Evolutionary conservation across 2,888 invertebrate genomes (phyloP).

Genomic region (Limnephilus marmoratus): DNA sequence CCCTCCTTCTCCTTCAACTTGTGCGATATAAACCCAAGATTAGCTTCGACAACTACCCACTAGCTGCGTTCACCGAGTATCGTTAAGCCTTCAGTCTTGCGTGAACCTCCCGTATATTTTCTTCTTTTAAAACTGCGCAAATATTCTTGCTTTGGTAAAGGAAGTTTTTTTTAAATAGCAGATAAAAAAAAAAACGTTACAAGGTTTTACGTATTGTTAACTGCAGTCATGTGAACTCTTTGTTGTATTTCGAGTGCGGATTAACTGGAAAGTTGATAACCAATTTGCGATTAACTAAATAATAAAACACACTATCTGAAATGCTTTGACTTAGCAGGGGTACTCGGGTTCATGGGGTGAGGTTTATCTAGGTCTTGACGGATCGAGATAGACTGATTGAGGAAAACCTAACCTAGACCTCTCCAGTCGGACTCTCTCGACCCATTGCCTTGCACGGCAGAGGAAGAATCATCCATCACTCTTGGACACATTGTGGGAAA

Average conservation of each 20-base stretch:
- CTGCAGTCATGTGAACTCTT: too few relatives aligned
- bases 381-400: too few relatives aligned
- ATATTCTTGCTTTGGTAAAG: neutral
- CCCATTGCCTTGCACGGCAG: too few relatives aligned
- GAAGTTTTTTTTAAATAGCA: neutral
- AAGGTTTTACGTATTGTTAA: neutral
- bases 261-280: too few relatives aligned
- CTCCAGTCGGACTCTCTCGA: too few relatives aligned
- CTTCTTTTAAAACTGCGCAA: neutral
- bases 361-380: too few relatives aligned
- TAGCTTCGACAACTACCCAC: neutral
- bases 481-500: too few relatives aligned
- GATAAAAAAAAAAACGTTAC: neutral
- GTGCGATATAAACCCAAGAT: constrained; percentile 25
- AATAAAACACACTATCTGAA: neutral
- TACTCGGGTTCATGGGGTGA: neutral
- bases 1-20: neutral
- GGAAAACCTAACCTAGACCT: too few relatives aligned
- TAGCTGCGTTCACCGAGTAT: neutral
- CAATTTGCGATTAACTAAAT: neutral
- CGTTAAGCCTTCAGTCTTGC: neutral
- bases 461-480: too few relatives aligned
- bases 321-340: neutral
- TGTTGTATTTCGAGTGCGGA: too few relatives aligned
- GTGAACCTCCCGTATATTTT: neutral